Conservation (phyloP, 2,797 vertebrate species). For the Tangara arthus region DNA sequence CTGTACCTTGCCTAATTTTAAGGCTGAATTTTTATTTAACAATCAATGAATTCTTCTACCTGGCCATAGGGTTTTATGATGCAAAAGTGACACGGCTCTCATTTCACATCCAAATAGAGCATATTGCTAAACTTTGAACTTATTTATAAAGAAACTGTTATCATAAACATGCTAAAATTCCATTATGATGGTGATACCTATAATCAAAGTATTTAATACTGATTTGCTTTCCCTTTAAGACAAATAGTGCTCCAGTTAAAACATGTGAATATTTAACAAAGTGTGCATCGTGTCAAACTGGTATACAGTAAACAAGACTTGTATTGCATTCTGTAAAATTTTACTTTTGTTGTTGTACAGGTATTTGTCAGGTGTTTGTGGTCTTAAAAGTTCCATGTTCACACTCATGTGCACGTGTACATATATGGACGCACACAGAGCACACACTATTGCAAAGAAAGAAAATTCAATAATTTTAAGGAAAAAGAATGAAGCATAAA, state of each 20-base stretch:
- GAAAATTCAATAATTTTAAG: neutral
- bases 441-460: neutral
- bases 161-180: neutral
- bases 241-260: neutral
- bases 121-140: neutral
- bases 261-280: neutral
- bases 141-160: neutral
- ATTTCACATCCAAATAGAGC: neutral
- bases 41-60: neutral
- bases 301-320: neutral
- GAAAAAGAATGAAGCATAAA: neutral
- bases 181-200: neutral
- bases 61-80: neutral
- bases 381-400: neutral
- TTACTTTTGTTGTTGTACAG: neutral
- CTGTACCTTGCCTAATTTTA: neutral
- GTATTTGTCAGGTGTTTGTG: neutral
- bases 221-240: neutral
- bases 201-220: neutral
- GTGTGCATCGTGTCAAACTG: neutral
- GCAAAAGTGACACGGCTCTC: neutral
- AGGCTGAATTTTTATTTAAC: neutral
- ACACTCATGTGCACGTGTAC: accelerated
- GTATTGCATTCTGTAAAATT: neutral
- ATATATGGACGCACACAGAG: neutral